Percentiles rank a stretch among this genome's conserved stretches.
Conservation (phyloP, 2,113 vertebrate species). For the Colossoma macropomum region DNA sequence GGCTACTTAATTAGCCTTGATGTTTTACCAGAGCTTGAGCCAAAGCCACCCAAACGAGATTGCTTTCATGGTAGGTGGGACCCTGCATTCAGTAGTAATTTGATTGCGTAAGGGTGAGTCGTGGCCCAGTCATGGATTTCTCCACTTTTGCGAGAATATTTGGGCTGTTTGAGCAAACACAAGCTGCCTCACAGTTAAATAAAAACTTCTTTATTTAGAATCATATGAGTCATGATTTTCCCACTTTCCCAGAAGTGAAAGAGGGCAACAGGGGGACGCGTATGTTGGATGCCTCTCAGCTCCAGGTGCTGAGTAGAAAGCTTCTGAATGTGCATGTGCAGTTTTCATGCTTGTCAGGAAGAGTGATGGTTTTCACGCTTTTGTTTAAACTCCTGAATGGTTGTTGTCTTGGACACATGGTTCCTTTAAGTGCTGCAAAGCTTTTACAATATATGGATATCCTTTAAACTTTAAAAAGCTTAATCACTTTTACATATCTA, state of each 20-base stretch:
- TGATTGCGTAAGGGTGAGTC: conserved; percentile 62
- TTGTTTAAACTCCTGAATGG: not conserved
- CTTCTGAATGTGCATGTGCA: not conserved
- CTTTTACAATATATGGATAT: not conserved
- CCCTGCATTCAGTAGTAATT: conserved; percentile 24
- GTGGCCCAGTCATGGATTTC: not conserved
- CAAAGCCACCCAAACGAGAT: conserved; percentile 64
- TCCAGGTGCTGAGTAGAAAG: conserved; percentile 52
- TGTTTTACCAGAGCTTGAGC: conserved; percentile 46
- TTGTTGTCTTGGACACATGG: too few species aligned
- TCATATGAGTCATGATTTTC: conserved; percentile 37
- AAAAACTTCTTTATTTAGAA: conserved; percentile 43
- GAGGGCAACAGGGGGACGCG: not conserved
- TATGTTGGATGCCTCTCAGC: not conserved
- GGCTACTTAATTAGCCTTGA: conserved; percentile 58
- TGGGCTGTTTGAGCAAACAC: not conserved
- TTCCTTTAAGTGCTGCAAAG: too few species aligned
- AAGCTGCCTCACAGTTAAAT: conserved; percentile 1
- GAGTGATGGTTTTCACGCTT: not conserved
- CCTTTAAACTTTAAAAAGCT: not conserved
- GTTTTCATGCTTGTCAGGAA: not conserved
- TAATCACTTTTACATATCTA: not conserved
- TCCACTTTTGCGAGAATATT: not conserved
- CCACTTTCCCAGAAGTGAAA: conserved; percentile 34
- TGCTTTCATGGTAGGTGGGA: conserved; percentile 50